These are phyloP conservation scores for Cylas formicarius DNA, from an alignment of 1,140 invertebrate species.

Conservation along the genomic window DNA sequence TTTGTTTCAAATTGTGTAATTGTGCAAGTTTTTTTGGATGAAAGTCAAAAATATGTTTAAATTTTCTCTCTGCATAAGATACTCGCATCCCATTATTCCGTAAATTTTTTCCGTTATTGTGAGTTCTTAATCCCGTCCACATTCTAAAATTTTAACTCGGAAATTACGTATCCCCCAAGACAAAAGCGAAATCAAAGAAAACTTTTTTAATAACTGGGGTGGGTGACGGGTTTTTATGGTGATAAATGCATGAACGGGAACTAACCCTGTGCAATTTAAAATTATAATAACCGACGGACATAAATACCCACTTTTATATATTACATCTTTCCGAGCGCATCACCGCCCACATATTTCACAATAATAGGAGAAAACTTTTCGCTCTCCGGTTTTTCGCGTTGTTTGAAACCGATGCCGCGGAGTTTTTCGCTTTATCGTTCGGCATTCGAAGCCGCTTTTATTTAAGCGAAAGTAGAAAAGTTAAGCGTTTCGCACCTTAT, in stretches of 20 bases:
- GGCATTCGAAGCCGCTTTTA: background rate
- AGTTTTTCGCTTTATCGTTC: background rate
- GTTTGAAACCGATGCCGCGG: slow-evolving; percentile 11
- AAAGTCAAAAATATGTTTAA: no score
- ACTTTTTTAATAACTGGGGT: no score
- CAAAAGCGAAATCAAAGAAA: no score
- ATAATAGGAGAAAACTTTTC: slow-evolving; percentile 23
- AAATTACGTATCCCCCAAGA: no score
- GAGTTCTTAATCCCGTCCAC: no score
- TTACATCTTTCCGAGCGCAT: slow-evolving; percentile 31
- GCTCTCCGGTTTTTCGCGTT: slow-evolving; percentile 12
- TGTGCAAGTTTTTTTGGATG: no score
- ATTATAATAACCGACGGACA: slow-evolving; percentile 27
- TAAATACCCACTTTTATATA: slow-evolving; percentile 28
- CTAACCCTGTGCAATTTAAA: slow-evolving; percentile 26
- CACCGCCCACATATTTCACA: slow-evolving; percentile 29
- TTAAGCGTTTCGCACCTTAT: background rate
- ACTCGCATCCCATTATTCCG: no score
- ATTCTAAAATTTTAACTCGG: no score
- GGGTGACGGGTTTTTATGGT: no score
- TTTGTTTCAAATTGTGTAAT: no score
- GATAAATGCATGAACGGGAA: slow-evolving; percentile 23
- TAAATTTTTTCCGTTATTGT: no score
- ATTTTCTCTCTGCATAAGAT: no score
- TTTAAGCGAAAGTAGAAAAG: slow-evolving; percentile 5